Conservation (phyloP, 2,797 vertebrate genomes). For the Schizopygopsis malacanthus region DNA sequence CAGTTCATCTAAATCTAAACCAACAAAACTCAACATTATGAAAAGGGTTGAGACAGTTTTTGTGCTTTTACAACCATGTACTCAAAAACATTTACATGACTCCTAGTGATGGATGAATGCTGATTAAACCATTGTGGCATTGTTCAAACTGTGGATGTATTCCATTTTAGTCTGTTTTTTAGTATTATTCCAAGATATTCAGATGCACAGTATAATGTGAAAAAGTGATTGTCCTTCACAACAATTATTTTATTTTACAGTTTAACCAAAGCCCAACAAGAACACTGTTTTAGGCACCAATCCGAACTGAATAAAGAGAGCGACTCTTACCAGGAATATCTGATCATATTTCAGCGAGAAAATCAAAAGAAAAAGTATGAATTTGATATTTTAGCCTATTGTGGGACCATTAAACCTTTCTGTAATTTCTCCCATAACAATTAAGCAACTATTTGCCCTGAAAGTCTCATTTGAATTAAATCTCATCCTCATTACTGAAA, state of each 20-base stretch:
- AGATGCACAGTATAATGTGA: background rate
- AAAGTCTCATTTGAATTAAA: too few species aligned
- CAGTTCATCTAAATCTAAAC: background rate
- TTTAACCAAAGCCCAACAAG: too few species aligned
- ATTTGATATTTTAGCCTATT: background rate
- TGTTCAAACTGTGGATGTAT: background rate
- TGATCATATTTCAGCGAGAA: background rate
- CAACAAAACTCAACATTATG: background rate
- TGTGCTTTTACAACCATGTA: constrained; percentile 2
- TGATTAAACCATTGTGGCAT: background rate
- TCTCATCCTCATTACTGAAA: background rate
- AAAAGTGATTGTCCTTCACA: constrained; percentile 31
- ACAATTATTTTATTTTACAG: background rate
- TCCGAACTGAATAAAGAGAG: too few species aligned
- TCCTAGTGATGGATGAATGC: background rate
- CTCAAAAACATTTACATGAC: background rate
- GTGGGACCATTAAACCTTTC: background rate
- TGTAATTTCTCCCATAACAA: background rate
- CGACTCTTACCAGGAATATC: background rate
- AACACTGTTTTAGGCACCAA: too few species aligned
- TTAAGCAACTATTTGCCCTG: background rate
- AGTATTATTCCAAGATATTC: background rate
- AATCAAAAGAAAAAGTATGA: background rate
- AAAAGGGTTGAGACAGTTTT: background rate
- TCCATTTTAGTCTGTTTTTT: background rate